A percentile compares a stretch with the other conserved stretches of the same genome.
Evolutionary conservation across 2,888 invertebrate species (phyloP).

Genomic region (Hermodice carunculata): DNA sequence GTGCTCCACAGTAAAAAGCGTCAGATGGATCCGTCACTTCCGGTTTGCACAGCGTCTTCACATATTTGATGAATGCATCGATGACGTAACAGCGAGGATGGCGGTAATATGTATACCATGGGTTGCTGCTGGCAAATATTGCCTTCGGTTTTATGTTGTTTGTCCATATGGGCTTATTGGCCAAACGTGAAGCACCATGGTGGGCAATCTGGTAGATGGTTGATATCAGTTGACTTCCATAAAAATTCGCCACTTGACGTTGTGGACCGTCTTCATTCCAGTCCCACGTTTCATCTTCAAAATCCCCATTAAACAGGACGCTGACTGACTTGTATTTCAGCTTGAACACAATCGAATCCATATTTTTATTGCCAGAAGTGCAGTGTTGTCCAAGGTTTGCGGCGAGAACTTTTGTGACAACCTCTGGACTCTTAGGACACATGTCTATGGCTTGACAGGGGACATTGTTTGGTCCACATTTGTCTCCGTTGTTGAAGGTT

Average conservation of each 20-base stretch:
- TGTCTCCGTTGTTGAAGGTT: slow-evolving; percentile 26
- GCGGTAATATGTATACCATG: slow-evolving; percentile 22
- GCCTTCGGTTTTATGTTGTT: slow-evolving; percentile 27
- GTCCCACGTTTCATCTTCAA: slow-evolving; percentile 27
- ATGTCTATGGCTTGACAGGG: slow-evolving; percentile 28
- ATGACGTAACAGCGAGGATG: slow-evolving; percentile 34
- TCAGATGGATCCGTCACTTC: not conserved
- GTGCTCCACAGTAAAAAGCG: slow-evolving; percentile 27
- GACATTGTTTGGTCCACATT: slow-evolving; percentile 31
- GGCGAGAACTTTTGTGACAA: slow-evolving; percentile 25
- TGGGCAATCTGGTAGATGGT: slow-evolving; percentile 32
- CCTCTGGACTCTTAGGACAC: slow-evolving; percentile 21
- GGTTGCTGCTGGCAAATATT: slow-evolving; percentile 30
- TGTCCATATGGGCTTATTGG: slow-evolving; percentile 31
- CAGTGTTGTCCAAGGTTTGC: slow-evolving; percentile 34
- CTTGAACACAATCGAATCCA: slow-evolving; percentile 33
- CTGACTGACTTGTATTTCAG: slow-evolving; percentile 16
- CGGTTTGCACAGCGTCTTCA: slow-evolving; percentile 10
- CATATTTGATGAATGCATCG: slow-evolving; percentile 18
- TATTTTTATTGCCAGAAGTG: slow-evolving; percentile 30
- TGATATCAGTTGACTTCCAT: slow-evolving; percentile 24
- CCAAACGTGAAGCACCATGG: slow-evolving; percentile 32
- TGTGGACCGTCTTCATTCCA: slow-evolving; percentile 33
- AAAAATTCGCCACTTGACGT: slow-evolving; percentile 28
- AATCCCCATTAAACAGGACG: slow-evolving; percentile 34